These are phyloP conservation scores for Macquaria australasica DNA, from an alignment of 2,113 vertebrate genomes.

Conservation along the genomic window DNA sequence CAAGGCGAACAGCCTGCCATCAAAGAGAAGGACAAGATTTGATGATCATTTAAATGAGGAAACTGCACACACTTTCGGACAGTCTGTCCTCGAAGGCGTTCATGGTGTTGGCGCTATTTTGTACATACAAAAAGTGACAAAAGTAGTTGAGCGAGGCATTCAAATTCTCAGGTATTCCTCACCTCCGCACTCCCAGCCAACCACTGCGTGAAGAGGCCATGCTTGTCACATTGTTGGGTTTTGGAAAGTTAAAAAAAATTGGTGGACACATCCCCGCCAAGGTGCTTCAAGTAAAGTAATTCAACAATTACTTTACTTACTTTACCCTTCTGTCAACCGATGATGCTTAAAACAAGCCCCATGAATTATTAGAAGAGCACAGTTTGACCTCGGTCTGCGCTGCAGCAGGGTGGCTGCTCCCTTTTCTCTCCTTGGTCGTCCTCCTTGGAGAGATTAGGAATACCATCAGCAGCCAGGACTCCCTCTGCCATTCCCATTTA, in stretches of 20 bases:
- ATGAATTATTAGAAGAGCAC: slow-evolving; percentile 9
- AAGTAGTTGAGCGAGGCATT: too few species aligned
- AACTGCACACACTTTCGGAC: too few species aligned
- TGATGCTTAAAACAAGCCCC: not conserved
- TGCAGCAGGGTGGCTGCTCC: slow-evolving; percentile 17
- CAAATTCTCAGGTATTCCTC: too few species aligned
- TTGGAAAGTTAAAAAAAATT: not conserved
- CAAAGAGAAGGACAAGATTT: too few species aligned
- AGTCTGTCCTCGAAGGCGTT: too few species aligned
- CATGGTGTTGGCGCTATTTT: too few species aligned
- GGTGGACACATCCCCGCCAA: not conserved
- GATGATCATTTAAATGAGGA: too few species aligned
- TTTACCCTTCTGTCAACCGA: not conserved
- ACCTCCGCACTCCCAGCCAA: not conserved
- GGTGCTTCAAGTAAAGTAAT: not conserved
- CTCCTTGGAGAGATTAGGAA: slow-evolving; percentile 58
- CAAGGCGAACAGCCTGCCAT: too few species aligned
- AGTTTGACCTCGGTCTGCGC: slow-evolving; percentile 42
- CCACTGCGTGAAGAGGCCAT: not conserved
- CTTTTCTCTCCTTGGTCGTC: slow-evolving; percentile 14
- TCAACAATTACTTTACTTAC: not conserved
- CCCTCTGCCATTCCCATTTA: slow-evolving; percentile 69
- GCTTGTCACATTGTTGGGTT: not conserved
- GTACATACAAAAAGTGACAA: too few species aligned
- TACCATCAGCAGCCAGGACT: slow-evolving; percentile 52